These are phyloP conservation scores for Orthosia cruda DNA, from an alignment of 2,888 invertebrate genomes.

Conservation along the genomic window DNA sequence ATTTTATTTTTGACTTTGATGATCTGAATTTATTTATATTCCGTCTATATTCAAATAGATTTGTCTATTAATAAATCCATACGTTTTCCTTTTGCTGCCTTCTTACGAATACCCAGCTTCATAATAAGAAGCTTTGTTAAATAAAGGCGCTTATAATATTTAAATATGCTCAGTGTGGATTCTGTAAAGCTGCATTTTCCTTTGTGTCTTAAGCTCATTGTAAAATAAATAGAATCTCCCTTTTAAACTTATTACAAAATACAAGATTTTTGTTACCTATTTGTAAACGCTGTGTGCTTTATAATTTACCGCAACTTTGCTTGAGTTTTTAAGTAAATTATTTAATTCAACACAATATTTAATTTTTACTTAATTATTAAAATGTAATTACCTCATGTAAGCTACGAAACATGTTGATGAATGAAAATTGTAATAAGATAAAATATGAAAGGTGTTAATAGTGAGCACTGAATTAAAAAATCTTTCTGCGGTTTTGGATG, in stretches of 20 bases:
- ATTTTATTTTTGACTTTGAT: too few species aligned
- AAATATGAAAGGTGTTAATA: background rate
- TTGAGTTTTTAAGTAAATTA: background rate
- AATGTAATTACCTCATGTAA: background rate
- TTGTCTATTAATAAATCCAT: too few species aligned
- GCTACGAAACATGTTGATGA: background rate
- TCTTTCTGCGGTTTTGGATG: background rate
- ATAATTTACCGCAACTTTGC: slow-evolving; percentile 12
- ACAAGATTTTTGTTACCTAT: background rate
- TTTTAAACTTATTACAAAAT: slow-evolving; percentile 13
- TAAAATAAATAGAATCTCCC: slow-evolving; percentile 1
- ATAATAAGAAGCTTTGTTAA: background rate
- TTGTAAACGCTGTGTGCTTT: background rate
- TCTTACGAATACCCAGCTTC: background rate
- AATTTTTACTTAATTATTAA: slow-evolving; percentile 18
- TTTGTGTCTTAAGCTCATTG: slow-evolving; percentile 5
- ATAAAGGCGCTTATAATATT: background rate
- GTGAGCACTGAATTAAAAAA: background rate
- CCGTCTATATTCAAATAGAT: too few species aligned
- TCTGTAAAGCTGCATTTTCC: slow-evolving; percentile 36
- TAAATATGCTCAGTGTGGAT: slow-evolving; percentile 6
- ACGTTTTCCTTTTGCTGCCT: background rate
- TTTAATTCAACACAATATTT: background rate
- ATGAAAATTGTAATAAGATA: slow-evolving; percentile 10
- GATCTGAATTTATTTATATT: too few species aligned